A percentile compares a stretch with the other conserved stretches of the same genome.
phyloP scores from a whole-genome alignment of 2,797 vertebrate species.

The Sebastes itinus region DNA sequence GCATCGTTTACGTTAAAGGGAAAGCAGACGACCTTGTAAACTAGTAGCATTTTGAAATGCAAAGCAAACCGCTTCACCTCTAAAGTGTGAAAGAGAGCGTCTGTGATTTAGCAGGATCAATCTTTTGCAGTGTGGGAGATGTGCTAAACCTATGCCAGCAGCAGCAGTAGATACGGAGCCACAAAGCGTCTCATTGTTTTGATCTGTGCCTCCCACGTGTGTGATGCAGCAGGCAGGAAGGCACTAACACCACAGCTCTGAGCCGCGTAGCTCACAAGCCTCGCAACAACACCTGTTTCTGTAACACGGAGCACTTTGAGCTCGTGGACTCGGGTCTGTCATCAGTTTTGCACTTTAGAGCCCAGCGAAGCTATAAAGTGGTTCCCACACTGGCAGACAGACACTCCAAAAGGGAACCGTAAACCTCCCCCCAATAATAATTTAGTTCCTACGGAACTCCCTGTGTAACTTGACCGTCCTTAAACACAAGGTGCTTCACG shows the following conservation, averaged over 20 bases:
- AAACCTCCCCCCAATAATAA: constrained; percentile 53
- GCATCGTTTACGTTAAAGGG: background rate
- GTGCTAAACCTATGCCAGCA: constrained; percentile 23
- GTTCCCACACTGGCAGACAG: constrained; percentile 63
- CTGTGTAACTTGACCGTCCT: constrained; percentile 15
- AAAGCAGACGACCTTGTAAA: background rate
- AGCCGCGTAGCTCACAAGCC: constrained; percentile 12
- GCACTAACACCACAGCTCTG: constrained; percentile 24
- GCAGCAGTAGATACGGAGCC: constrained; percentile 30
- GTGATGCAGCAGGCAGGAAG: constrained; percentile 53
- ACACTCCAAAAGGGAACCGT: constrained; percentile 46
- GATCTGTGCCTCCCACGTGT: constrained; percentile 55
- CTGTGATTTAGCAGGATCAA: constrained; percentile 45
- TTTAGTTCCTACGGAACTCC: constrained; percentile 26
- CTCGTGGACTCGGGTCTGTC: constrained; percentile 50
- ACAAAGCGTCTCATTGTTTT: constrained; percentile 64
- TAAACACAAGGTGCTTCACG: background rate
- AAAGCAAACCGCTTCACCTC: constrained; percentile 9
- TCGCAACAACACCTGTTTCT: constrained; percentile 72
- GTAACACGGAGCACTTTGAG: constrained; percentile 48
- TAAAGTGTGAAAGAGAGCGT: background rate
- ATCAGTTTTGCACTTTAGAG: constrained; percentile 61
- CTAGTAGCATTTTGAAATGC: background rate
- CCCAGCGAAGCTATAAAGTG: constrained; percentile 59
- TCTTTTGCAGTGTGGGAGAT: constrained; percentile 24